A percentile compares a stretch with the other conserved stretches of the same genome.
These are phyloP conservation scores for Melanerpes aurifrons DNA, from an alignment of 2,113 vertebrate genomes.

Conservation along the genomic window DNA sequence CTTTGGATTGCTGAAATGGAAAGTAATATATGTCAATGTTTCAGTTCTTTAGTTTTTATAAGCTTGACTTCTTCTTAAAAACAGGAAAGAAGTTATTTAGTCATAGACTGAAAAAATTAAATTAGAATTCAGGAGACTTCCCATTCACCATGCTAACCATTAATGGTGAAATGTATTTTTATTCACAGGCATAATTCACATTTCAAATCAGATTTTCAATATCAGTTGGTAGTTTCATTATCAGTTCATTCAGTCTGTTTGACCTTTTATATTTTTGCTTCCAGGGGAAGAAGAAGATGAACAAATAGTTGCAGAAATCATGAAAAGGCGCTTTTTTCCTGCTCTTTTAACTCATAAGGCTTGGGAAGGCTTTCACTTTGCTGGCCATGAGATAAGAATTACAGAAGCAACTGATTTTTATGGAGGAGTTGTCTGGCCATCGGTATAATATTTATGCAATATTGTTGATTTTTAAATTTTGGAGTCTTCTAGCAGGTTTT, in stretches of 20 bases:
- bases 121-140: neutral
- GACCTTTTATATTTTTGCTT: neutral
- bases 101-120: neutral
- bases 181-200: neutral
- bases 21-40: neutral
- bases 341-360: slow-evolving; percentile 71
- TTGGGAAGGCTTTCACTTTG: slow-evolving; percentile 91
- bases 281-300: slow-evolving; percentile 66
- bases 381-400: slow-evolving; percentile 87
- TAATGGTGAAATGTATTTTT: neutral
- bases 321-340: slow-evolving; percentile 83
- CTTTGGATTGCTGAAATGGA: neutral
- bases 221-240: neutral
- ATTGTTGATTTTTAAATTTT: neutral
- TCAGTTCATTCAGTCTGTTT: neutral
- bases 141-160: neutral
- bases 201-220: neutral
- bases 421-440: slow-evolving; percentile 94
- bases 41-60: neutral
- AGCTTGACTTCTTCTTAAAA: neutral
- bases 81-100: neutral
- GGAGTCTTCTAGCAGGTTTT: neutral
- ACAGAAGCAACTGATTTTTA: slow-evolving; percentile 89
- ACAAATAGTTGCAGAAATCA: slow-evolving; percentile 82
- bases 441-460: slow-evolving; percentile 74